Conservation (phyloP, 1,140 invertebrate genomes). For the Trinorchestia longiramus region DNA sequence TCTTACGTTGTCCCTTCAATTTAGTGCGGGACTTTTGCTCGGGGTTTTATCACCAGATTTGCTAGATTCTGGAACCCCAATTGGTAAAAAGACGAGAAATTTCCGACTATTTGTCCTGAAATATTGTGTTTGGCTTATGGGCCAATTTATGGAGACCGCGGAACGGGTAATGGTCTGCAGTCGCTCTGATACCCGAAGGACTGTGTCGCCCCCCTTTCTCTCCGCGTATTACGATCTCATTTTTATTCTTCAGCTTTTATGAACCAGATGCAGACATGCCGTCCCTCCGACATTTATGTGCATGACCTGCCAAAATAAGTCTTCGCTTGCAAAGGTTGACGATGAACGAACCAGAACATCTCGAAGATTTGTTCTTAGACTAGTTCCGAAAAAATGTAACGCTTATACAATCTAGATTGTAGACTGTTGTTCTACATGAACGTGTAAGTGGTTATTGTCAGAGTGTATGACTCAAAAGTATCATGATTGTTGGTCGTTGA, state of each 20-base stretch:
- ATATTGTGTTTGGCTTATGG: slow-evolving; percentile 18
- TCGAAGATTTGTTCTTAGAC: not conserved
- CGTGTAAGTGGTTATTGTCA: too few relatives aligned
- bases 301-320: not conserved
- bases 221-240: not conserved
- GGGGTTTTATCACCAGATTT: slow-evolving; percentile 36
- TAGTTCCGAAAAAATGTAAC: not conserved
- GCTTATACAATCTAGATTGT: too few relatives aligned
- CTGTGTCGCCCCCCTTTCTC: not conserved
- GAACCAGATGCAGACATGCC: not conserved
- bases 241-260: slow-evolving; percentile 10
- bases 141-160: not conserved
- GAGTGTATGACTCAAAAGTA: too few relatives aligned
- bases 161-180: not conserved
- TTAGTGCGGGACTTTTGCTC: slow-evolving; percentile 7
- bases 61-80: slow-evolving; percentile 20
- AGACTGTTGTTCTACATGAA: too few relatives aligned
- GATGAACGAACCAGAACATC: not conserved
- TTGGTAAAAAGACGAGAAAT: slow-evolving; percentile 16
- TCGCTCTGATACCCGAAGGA: not conserved
- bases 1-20: slow-evolving; percentile 6
- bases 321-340: not conserved
- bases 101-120: not conserved
- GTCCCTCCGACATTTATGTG: not conserved
- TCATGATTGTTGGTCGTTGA: too few relatives aligned